These are phyloP conservation scores for Melitaea athalia DNA, from an alignment of 2,888 invertebrate genomes.

Conservation along the genomic window DNA sequence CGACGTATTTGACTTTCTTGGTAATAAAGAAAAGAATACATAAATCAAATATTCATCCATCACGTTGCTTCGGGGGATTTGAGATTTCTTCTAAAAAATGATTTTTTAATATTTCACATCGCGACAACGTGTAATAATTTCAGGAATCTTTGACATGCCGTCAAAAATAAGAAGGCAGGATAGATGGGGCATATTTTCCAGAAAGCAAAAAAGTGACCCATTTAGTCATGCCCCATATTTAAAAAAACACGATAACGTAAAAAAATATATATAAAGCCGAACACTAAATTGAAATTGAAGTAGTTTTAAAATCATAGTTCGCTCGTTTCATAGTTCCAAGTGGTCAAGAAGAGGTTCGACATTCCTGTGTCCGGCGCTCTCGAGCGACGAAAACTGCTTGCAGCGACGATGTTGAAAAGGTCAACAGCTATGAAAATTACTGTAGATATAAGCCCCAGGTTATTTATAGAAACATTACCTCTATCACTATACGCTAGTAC, in stretches of 20 bases:
- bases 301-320: background rate
- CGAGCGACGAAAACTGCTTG: background rate
- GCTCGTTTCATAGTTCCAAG: conserved; percentile 2
- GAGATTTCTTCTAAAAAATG: background rate
- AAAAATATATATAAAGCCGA: background rate
- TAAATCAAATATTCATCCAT: background rate
- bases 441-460: background rate
- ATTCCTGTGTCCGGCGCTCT: background rate
- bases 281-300: conserved; percentile 3
- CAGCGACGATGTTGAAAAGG: conserved; percentile 1
- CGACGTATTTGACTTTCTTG: no score
- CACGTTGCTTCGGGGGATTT: background rate
- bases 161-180: background rate
- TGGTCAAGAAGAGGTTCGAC: conserved; percentile 1
- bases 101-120: background rate
- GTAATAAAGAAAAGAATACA: background rate
- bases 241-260: background rate
- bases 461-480: background rate
- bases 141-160: background rate
- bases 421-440: conserved; percentile 1
- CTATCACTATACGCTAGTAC: no score
- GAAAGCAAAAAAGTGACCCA: background rate
- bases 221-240: background rate
- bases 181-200: background rate
- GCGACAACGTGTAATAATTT: background rate